phyloP scores from a whole-genome alignment of 2,113 vertebrate genomes.

The Prionailurus viverrinus region DNA sequence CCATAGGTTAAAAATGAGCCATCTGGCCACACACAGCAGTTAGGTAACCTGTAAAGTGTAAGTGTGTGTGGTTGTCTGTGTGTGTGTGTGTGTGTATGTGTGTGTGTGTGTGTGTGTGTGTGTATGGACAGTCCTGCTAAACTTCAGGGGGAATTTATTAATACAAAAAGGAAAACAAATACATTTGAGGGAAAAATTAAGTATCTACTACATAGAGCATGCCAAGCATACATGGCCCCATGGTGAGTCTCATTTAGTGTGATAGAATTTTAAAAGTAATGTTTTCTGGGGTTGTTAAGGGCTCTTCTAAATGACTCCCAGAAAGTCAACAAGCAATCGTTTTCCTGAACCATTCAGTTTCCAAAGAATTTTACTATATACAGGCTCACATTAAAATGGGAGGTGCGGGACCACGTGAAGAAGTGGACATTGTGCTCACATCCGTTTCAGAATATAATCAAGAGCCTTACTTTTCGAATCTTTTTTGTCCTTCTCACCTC shows the following conservation, averaged over 20 bases:
- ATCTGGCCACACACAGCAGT: neutral
- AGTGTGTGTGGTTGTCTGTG: no score
- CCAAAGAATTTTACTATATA: neutral
- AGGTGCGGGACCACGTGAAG: neutral
- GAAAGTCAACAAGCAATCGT: neutral
- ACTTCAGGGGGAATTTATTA: slow-evolving; percentile 13
- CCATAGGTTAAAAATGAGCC: neutral
- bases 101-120: neutral
- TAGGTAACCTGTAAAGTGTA: neutral
- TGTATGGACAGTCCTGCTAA: neutral
- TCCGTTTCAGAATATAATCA: slow-evolving; percentile 9
- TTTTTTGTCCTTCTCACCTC: neutral
- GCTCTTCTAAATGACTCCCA: neutral
- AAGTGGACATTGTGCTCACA: neutral
- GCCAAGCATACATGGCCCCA: neutral
- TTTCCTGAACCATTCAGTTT: neutral
- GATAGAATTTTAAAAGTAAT: slow-evolving; percentile 40
- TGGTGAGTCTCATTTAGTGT: neutral
- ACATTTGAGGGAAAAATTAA: neutral
- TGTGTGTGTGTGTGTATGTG: neutral
- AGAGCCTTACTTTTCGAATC: neutral
- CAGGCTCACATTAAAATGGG: neutral
- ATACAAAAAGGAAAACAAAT: neutral
- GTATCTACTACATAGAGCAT: neutral
- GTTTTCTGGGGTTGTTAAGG: neutral